Base-by-base conservation (phyloP, 2,888 invertebrate species). In the Leistus spinibarbis region DNA sequence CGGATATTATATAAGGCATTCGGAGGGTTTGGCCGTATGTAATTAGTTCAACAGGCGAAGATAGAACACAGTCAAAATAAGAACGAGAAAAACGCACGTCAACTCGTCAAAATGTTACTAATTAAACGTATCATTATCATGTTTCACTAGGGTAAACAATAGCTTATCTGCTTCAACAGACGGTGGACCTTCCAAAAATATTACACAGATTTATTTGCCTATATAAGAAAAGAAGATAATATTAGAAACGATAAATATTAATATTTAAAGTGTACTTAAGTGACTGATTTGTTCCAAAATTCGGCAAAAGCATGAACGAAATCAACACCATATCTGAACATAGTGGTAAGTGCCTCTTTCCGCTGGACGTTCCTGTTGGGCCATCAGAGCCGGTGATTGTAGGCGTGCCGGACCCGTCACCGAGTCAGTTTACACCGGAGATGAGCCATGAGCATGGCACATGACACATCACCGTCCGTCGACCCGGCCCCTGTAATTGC, bases 121-220 rank as follows among this genome's bases (percentile, higher is more conserved):
- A 84, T 84, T 84, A 83, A 82, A 81, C 81, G 82, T 84, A 85
- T 84, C 84, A 85, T 85, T 85, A 85, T 84, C 85, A 81, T 85
- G 84, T 85, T 84, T 82, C 79, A 78, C 23, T 23, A 64, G 27
- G 13, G 24, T 64, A 64, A 64, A 64, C 64, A 64, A 57, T 27
- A 27, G 27, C 27, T 27, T 7, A 56, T 56, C 5, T 19, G 19
- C 7, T 10, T n/a, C 16, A n/a, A 56, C 56, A 9, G 9, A 56
- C 13, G 4, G 5, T 56, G 16, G 1, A 9, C 5, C 1, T 56
- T 56, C n/a, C n/a, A 16, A 62, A 10, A 16, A 62, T 16, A 13
- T 16, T 17, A 62, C 16, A 62, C 62, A 62, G 10, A 62, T 13
- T 19, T 9, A 62, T 57, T 13, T 57, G 16, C 17, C 13, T 62